phyloP scores from a whole-genome alignment of 2,888 invertebrate genomes.

The Cephalotes varians region DNA sequence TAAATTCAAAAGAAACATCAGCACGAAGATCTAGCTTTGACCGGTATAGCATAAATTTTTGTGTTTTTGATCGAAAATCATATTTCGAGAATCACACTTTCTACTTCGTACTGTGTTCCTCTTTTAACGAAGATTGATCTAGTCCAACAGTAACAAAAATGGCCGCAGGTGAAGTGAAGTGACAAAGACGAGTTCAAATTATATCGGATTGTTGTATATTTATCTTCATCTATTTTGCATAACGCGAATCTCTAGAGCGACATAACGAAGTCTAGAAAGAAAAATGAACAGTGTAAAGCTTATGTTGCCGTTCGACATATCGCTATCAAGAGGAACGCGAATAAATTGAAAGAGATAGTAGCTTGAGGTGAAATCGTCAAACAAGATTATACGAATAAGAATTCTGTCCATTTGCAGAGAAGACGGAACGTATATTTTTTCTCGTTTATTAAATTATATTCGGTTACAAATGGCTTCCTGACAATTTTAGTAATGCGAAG shows the following conservation, averaged over 20 bases:
- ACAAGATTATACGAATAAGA: background rate
- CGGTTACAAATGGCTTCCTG: conserved; percentile 17
- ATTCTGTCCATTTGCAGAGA: background rate
- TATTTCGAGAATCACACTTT: background rate
- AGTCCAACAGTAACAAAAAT: background rate
- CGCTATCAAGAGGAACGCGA: background rate
- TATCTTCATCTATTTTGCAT: conserved; percentile 11
- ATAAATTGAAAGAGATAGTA: background rate
- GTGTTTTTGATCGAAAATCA: background rate
- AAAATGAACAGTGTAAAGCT: background rate
- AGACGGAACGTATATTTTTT: background rate
- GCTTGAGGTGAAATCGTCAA: background rate
- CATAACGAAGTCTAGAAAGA: background rate
- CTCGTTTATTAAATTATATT: conserved; percentile 25
- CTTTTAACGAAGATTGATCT: background rate
- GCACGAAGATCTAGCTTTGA: too few relatives aligned
- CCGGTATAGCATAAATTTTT: background rate
- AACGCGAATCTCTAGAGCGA: conserved; percentile 17
- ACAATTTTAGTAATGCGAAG: background rate
- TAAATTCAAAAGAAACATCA: too few relatives aligned
- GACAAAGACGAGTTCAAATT: background rate
- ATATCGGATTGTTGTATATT: background rate
- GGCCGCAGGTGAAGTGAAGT: background rate
- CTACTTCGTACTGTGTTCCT: background rate
- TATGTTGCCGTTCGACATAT: background rate